These are phyloP conservation scores for Drosophila suzukii DNA, from an alignment of 1,140 invertebrate genomes.

Conservation along the genomic window DNA sequence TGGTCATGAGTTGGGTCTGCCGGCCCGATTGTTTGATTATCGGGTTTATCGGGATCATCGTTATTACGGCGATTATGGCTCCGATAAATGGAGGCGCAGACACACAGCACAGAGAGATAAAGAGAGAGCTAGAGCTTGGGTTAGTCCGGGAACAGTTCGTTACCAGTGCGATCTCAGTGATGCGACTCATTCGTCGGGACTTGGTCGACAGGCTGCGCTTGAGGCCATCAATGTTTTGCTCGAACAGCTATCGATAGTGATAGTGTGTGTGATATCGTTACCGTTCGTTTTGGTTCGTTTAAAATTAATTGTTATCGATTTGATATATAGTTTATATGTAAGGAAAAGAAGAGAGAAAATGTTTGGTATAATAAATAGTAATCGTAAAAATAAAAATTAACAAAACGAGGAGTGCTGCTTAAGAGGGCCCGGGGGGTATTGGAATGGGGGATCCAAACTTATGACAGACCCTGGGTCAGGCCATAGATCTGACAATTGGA, in stretches of 20 bases:
- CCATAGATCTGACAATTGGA: constrained; percentile 14
- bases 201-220: constrained; percentile 90
- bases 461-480: constrained; percentile 14
- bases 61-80: constrained; percentile 41
- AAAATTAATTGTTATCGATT: constrained; percentile 43
- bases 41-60: constrained; percentile 27
- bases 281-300: constrained; percentile 32
- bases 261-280: constrained; percentile 31
- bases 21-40: constrained; percentile 13
- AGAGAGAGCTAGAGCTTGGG: constrained; percentile 13
- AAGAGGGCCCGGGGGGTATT: background rate
- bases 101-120: constrained; percentile 36
- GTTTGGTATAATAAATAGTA: constrained; percentile 62
- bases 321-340: constrained; percentile 58
- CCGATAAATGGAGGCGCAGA: constrained; percentile 31
- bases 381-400: constrained; percentile 44
- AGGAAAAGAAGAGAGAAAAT: constrained; percentile 75
- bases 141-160: constrained; percentile 84
- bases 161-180: constrained; percentile 92
- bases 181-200: constrained; percentile 91
- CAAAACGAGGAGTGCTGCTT: constrained; percentile 9
- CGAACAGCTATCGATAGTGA: constrained; percentile 88
- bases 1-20: constrained; percentile 27
- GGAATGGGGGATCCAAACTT: background rate
- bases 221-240: constrained; percentile 93